Percentiles rank a stretch among this genome's conserved stretches.
phyloP scores from a whole-genome alignment of 2,113 vertebrate species.

The Labeo catla region DNA sequence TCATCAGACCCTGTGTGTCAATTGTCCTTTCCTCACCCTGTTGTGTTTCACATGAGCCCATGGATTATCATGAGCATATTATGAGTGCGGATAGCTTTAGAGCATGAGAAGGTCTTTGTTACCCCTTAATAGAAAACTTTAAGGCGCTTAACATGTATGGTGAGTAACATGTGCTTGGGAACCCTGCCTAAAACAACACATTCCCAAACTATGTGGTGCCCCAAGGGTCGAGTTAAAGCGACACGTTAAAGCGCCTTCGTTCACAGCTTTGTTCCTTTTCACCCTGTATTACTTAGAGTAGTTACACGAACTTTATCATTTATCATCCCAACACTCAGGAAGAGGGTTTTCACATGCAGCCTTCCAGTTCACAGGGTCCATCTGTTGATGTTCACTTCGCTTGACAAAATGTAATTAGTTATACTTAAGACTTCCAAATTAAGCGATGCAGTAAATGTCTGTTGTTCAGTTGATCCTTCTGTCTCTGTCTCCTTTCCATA shows the following conservation, averaged over 20 bases:
- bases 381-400: not conserved
- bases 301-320: not conserved
- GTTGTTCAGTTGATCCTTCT: constrained; percentile 57
- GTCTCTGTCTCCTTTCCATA: not conserved
- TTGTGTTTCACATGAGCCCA: constrained; percentile 30
- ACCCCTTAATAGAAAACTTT: constrained; percentile 47
- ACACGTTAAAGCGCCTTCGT: constrained; percentile 41
- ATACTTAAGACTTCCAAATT: not conserved
- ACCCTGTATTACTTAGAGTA: constrained; percentile 4
- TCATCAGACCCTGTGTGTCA: constrained; percentile 40
- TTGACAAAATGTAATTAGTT: not conserved
- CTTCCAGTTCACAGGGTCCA: not conserved
- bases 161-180: constrained; percentile 59
- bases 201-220: constrained; percentile 54
- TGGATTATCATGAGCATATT: constrained; percentile 39
- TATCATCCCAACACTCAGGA: constrained; percentile 7
- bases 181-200: constrained; percentile 59
- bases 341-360: not conserved
- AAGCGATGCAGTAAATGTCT: not conserved
- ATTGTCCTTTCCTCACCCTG: constrained; percentile 35
- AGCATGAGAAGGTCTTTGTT: constrained; percentile 32
- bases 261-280: constrained; percentile 39
- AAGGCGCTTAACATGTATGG: constrained; percentile 48
- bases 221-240: constrained; percentile 48
- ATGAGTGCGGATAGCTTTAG: constrained; percentile 51